Evolutionary conservation across 2,888 invertebrate species (phyloP), one percentile per base, ranked within the genome.

Genomic region (Pinctada fucata): DNA sequence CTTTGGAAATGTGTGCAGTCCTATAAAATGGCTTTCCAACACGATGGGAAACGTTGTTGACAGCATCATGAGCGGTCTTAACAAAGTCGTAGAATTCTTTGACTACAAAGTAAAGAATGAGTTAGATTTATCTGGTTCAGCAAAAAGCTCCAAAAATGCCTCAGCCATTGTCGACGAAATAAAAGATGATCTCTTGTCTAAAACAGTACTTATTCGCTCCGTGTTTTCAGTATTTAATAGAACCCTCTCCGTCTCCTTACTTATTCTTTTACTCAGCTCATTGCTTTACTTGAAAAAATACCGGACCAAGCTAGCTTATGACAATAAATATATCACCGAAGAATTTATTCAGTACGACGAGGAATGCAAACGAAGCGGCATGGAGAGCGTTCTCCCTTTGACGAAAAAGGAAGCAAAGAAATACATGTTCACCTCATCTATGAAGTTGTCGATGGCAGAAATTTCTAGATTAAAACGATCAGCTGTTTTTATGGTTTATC

Each of bases 321-420:
- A 90, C 79, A 90, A 90, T 75, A 78, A 86, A 47, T 90, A 90
- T 80, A 86, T 90, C 67, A 87, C 89, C 3, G 77, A 78, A 6
- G 81, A 82, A 50, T 89, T 90, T 74, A 79, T 77, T 31, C 65
- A 79, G 10, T 71, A 89, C 16, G 90, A 90, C 69, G 75, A 81
- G 51, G 75, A 83, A 65, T 74, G 82, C n/a, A 79, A 80, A 5
- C 77, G 78, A 10, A 47, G 78, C 2, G 84, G 85, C 5, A 77
- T 79, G 13, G 82, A 83, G 31, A 78, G 66, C 5, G 80, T 89
- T 31, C 78, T 90, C 31, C 90, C 90, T 4, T 80, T 90, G 64
- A 87, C 86, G 76, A 79, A 80, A 31, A 87, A 84, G 49, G 90
- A 90, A 79, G 73, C 79, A 52, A 81, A 81, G 10, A 85, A 86